Percentiles rank a stretch among this genome's conserved stretches.
These are phyloP conservation scores for Mastomys natalensis DNA, from an alignment of 2,113 vertebrate genomes.

Conservation along the genomic window DNA sequence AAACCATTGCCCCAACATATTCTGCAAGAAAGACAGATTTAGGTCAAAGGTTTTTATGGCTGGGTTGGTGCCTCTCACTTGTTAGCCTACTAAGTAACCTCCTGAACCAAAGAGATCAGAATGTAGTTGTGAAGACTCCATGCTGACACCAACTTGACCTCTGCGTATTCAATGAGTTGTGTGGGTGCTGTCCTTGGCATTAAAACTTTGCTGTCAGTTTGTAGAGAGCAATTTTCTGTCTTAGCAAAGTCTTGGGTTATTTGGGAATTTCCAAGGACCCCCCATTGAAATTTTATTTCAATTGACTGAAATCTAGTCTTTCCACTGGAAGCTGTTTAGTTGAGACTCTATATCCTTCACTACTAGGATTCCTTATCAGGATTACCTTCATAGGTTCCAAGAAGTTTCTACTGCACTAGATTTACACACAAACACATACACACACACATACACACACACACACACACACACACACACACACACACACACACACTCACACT, in stretches of 20 bases:
- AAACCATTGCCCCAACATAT: neutral
- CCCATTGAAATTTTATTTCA: neutral
- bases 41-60: neutral
- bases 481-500: no score
- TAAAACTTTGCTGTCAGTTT: neutral
- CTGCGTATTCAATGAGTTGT: neutral
- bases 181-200: neutral
- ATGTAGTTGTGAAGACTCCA: neutral
- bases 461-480: no score
- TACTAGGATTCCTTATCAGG: neutral
- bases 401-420: neutral
- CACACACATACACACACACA: no score
- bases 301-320: neutral
- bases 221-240: neutral
- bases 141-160: neutral
- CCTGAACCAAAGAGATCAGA: neutral
- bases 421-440: neutral
- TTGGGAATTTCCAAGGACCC: neutral
- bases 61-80: neutral
- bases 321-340: neutral
- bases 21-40: neutral
- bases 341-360: neutral
- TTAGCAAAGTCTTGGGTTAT: neutral
- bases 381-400: neutral
- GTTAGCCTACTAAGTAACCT: neutral